A percentile compares a stretch with the other conserved stretches of the same genome.
Conservation (phyloP, 2,113 vertebrate genomes). For the Cyanocitta stelleri region DNA sequence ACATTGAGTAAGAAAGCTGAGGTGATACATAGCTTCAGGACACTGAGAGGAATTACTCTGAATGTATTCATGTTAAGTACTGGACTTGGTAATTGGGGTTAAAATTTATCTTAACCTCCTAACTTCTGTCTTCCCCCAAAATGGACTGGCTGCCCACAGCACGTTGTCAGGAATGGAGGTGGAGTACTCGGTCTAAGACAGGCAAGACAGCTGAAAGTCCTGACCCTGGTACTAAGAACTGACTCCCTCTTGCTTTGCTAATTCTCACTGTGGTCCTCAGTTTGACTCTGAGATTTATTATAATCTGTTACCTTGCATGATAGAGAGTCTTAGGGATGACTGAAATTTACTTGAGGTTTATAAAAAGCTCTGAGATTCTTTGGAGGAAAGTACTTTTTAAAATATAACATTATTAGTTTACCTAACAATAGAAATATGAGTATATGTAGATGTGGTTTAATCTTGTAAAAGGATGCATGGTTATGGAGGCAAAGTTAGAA, state of each 20-base stretch:
- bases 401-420: not conserved
- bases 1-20: not conserved
- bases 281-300: not conserved
- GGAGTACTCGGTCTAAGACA: fast-evolving
- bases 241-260: not conserved
- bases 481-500: not conserved
- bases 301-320: not conserved
- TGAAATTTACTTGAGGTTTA: not conserved
- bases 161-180: not conserved
- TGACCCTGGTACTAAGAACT: not conserved
- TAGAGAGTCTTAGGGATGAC: not conserved
- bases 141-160: not conserved
- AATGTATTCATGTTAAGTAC: not conserved
- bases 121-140: not conserved
- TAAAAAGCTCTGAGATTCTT: not conserved
- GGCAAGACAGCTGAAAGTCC: not conserved
- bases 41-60: not conserved
- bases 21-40: not conserved
- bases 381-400: not conserved
- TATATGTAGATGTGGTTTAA: not conserved
- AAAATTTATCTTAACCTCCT: not conserved
- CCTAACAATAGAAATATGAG: not conserved
- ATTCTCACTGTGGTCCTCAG: not conserved
- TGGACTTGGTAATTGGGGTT: not conserved
- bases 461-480: not conserved